Evolutionary conservation across 2,888 invertebrate genomes (phyloP).

Genomic region (Oxyteleia sp.): DNA sequence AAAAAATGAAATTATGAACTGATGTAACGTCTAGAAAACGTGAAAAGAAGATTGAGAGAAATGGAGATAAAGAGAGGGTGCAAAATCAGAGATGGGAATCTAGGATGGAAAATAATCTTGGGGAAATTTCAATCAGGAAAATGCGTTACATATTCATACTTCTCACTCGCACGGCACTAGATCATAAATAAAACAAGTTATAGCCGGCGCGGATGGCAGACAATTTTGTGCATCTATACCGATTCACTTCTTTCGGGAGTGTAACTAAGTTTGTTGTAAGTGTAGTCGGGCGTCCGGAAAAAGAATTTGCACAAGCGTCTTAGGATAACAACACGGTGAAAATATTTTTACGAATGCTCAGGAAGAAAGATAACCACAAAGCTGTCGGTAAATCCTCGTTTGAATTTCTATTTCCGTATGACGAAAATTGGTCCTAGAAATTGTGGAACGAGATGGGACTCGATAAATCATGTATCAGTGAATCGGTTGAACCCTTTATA

Average conservation of each 20-base stretch:
- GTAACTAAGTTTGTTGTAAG: slow-evolving; percentile 71
- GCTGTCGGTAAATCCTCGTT: slow-evolving; percentile 73
- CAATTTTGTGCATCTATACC: slow-evolving; percentile 67
- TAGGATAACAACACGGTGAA: slow-evolving; percentile 68
- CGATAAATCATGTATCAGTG: slow-evolving; percentile 37
- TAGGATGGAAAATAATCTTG: slow-evolving; percentile 82
- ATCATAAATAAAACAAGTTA: slow-evolving; percentile 81
- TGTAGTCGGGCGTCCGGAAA: slow-evolving; percentile 63
- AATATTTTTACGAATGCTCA: slow-evolving; percentile 69
- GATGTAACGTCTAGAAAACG: no score
- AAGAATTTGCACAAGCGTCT: slow-evolving; percentile 67
- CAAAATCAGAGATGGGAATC: slow-evolving; percentile 58
- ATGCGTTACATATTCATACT: slow-evolving; percentile 86
- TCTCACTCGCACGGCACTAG: slow-evolving; percentile 65
- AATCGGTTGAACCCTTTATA: neutral
- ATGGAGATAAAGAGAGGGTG: slow-evolving; percentile 70
- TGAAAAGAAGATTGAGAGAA: no score
- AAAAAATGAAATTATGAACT: no score
- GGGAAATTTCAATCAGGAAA: slow-evolving; percentile 87
- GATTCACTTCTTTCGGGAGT: slow-evolving; percentile 68
- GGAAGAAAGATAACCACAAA: slow-evolving; percentile 72
- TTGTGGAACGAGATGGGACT: slow-evolving; percentile 51
- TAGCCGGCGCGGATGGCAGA: slow-evolving; percentile 77
- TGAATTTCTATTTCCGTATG: slow-evolving; percentile 55
- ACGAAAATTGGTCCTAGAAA: slow-evolving; percentile 51